These are phyloP conservation scores for Acanthopagrus latus DNA, from an alignment of 2,797 vertebrate species.

Conservation along the genomic window DNA sequence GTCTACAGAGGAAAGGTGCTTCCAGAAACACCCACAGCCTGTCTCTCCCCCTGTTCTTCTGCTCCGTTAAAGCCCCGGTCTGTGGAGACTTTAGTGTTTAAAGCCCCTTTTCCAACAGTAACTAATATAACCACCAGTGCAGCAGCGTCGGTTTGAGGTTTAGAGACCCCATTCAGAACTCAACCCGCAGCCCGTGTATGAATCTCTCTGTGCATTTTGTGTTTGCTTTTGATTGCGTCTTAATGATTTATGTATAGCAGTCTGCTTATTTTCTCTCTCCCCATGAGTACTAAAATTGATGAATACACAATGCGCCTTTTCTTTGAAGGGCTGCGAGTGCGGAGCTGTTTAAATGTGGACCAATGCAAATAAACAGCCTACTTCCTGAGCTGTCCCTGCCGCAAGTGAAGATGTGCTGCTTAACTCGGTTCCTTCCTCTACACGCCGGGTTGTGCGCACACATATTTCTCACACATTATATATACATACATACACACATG, in stretches of 20 bases:
- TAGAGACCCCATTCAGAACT: constrained; percentile 62
- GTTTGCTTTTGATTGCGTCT: constrained; percentile 75
- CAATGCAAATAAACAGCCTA: constrained; percentile 81
- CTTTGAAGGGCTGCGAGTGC: constrained; percentile 76
- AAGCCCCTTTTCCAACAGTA: constrained; percentile 61
- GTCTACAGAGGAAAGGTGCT: constrained; percentile 78
- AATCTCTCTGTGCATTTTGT: constrained; percentile 56
- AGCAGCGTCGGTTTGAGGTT: constrained; percentile 68
- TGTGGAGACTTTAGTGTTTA: constrained; percentile 73
- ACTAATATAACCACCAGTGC: constrained; percentile 51
- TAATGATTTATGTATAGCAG: constrained; percentile 82
- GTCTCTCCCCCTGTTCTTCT: constrained; percentile 69
- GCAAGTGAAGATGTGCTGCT: constrained; percentile 65
- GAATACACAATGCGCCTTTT: constrained; percentile 77
- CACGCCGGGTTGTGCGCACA: constrained; percentile 53
- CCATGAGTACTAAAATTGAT: constrained; percentile 76
- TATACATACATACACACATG: constrained; percentile 1
- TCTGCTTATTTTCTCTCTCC: constrained; percentile 79
- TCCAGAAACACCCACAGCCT: constrained; percentile 76
- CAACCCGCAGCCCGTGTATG: constrained; percentile 56
- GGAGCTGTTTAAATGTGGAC: constrained; percentile 79
- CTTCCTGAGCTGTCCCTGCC: constrained; percentile 72
- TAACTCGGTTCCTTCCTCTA: constrained; percentile 43
- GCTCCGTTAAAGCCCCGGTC: constrained; percentile 71
- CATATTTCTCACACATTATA: constrained; percentile 53